These are phyloP conservation scores for Piezodorus guildinii DNA, from an alignment of 1,140 invertebrate genomes.

Conservation along the genomic window DNA sequence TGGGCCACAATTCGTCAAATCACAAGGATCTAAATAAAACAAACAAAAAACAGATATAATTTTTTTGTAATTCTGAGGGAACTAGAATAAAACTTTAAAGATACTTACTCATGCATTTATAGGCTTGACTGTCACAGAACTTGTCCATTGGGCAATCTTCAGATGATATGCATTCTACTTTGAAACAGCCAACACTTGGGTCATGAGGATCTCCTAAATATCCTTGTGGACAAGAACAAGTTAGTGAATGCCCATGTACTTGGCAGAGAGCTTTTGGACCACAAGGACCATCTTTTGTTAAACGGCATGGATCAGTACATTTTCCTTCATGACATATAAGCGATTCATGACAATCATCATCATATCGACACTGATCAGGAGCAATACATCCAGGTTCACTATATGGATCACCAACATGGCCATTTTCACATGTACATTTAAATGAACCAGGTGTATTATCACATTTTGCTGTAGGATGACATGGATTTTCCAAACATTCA, in stretches of 20 bases:
- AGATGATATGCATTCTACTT: constrained; percentile 67
- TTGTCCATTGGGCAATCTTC: constrained; percentile 62
- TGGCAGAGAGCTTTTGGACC: constrained; percentile 60
- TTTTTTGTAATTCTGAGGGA: no score
- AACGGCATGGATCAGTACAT: constrained; percentile 63
- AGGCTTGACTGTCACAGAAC: constrained; percentile 56
- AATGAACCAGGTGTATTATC: constrained; percentile 68
- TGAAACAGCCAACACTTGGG: constrained; percentile 58
- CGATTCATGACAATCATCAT: constrained; percentile 56
- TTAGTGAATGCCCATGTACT: constrained; percentile 53
- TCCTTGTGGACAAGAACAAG: constrained; percentile 62
- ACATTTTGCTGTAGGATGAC: constrained; percentile 65
- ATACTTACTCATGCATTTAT: constrained; percentile 61
- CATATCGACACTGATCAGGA: constrained; percentile 54
- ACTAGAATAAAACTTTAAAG: background rate
- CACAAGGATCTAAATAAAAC: constrained; percentile 53
- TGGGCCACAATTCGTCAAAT: constrained; percentile 56
- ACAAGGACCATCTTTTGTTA: constrained; percentile 40
- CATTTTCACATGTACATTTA: constrained; percentile 61
- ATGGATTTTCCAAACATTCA: constrained; percentile 67
- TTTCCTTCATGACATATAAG: constrained; percentile 57
- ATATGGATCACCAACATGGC: constrained; percentile 66
- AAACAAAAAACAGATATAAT: no score
- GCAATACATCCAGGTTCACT: constrained; percentile 53
- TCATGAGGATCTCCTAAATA: constrained; percentile 68